Evolutionary conservation across 2,888 invertebrate genomes (phyloP), one percentile per base, ranked within the genome.

Genomic region (Cylindroiulus punctatus): DNA sequence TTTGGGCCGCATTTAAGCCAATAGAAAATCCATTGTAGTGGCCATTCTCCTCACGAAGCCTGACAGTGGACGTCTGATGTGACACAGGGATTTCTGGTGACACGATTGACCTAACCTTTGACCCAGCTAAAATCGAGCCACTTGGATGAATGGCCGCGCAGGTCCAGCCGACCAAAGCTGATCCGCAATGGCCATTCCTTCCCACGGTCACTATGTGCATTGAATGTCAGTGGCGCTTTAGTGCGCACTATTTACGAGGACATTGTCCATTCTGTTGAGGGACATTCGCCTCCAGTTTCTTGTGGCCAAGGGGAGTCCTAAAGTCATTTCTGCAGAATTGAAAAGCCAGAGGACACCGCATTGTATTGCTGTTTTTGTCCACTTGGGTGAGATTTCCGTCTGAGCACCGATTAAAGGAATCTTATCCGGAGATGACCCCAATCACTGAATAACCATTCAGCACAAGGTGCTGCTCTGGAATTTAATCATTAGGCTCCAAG

Each of bases 231-330:
- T 57, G 57, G n/a, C 22, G 57, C 57, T 57, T 57, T 57, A 57
- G 57, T 57, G 57, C n/a, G 57, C 22, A 8, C n/a, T 57, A 57
- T 57, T 57, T 57, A 57, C 57, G 57, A 57, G 57, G 57, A 57
- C 57, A 57, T 57, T 57, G 57, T 57, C 57, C 57, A 57, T 57
- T 57, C 57, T 57, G 57, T 57, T 57, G 57, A 57, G 57, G 57
- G 57, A 57, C 57, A 57, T 57, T 57, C 57, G 57, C 57, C 57
- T 57, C 52, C 2, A 52, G 19, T 52, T 52, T 52, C 52, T 52
- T 52, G 22, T 22, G 57, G 22, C 22, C 57, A 57, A 22, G 57
- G 57, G 57, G 57, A 57, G 57, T 57, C 22, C 57, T 57, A 22
- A 22, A 57, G 57, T 57, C 57, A 57, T 57, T 57, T 57, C 22